Conservation (phyloP, 2,113 vertebrate species). For the Coregonus clupeaformis region DNA sequence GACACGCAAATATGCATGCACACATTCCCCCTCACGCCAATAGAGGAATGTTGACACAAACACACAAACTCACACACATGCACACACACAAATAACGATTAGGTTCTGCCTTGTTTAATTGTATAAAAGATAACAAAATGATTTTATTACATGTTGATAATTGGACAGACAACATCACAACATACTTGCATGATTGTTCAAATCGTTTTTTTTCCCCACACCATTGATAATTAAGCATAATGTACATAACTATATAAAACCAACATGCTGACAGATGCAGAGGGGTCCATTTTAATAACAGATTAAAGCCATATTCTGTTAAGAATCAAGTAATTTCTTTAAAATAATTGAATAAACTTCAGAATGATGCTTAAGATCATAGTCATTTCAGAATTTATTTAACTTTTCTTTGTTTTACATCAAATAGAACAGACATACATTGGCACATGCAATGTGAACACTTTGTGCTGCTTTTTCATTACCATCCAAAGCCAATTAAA, state of each 20-base stretch:
- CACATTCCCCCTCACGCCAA: no score
- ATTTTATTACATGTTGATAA: conserved; percentile 68
- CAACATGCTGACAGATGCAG: conserved; percentile 68
- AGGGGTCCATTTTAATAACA: conserved; percentile 52
- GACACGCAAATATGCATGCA: no score
- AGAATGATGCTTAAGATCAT: conserved; percentile 63
- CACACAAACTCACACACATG: conserved; percentile 20
- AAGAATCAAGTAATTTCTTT: conserved; percentile 34
- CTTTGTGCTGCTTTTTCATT: conserved; percentile 71
- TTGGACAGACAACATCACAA: conserved; percentile 73
- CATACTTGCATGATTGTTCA: conserved; percentile 67
- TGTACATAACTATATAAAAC: conserved; percentile 66
- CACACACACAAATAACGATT: conserved; percentile 50
- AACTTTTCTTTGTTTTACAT: conserved; percentile 59
- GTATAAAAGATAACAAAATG: conserved; percentile 75
- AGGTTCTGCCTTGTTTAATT: conserved; percentile 47
- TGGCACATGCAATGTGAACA: conserved; percentile 77
- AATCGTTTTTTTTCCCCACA: conserved; percentile 55
- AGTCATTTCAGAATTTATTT: conserved; percentile 65
- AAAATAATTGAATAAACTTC: conserved; percentile 55
- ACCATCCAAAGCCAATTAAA: conserved; percentile 61
- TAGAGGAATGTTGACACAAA: background rate
- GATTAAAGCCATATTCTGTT: conserved; percentile 69
- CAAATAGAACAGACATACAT: conserved; percentile 75
- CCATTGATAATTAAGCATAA: conserved; percentile 55